Conservation (phyloP, 2,888 invertebrate species). For the Hedychridium roseum region DNA sequence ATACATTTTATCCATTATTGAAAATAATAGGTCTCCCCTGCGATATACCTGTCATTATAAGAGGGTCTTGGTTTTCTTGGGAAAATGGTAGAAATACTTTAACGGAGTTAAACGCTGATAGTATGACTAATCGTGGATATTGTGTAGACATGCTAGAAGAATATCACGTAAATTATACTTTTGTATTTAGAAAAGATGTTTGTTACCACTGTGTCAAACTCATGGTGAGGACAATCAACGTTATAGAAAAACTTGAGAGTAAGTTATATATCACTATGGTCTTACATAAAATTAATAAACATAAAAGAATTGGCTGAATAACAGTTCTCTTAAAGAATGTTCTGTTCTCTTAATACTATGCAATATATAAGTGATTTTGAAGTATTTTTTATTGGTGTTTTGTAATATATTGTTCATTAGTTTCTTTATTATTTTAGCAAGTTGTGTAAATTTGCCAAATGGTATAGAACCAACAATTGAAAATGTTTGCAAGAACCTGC, state of each 20-base stretch:
- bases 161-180: conserved; percentile 83
- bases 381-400: not conserved
- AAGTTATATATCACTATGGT: conserved; percentile 55
- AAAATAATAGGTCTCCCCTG: no score
- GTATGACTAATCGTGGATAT: conserved; percentile 78
- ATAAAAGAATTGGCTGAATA: no score
- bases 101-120: conserved; percentile 82
- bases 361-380: not conserved
- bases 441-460: conserved; percentile 76
- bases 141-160: conserved; percentile 79
- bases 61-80: conserved; percentile 92
- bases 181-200: conserved; percentile 74
- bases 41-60: conserved; percentile 78
- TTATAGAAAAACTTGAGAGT: conserved; percentile 89
- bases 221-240: conserved; percentile 85
- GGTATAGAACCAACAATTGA: conserved; percentile 76
- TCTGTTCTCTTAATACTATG: conserved; percentile 1
- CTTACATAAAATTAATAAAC: no score
- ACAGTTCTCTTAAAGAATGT: no score
- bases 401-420: not conserved
- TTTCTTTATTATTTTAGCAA: conserved; percentile 64
- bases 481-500: conserved; percentile 78
- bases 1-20: no score
- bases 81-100: conserved; percentile 85
- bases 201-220: conserved; percentile 89